Conservation (phyloP, 2,888 invertebrate genomes). For the Patella ulyssiponensis region DNA sequence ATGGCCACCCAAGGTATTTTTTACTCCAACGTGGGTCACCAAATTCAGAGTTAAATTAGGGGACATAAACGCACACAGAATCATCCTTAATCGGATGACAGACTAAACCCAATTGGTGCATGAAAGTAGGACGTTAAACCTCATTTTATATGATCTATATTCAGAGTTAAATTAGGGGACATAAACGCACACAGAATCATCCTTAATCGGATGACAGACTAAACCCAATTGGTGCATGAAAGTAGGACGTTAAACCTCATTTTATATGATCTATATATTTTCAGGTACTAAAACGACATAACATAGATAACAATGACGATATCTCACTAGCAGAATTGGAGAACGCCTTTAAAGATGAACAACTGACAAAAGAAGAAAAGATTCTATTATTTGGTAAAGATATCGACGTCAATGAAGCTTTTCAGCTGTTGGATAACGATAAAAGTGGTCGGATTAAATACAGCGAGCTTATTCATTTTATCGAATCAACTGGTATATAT, state of each 20-base stretch:
- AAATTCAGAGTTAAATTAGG: no score
- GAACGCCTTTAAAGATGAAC: constrained; percentile 48
- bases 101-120: no score
- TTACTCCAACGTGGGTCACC: no score
- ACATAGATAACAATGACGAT: constrained; percentile 43
- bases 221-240: no score
- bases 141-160: not conserved
- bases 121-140: no score
- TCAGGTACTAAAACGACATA: constrained; percentile 53
- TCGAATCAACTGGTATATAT: constrained; percentile 57
- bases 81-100: no score
- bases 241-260: not conserved
- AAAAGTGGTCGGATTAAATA: constrained; percentile 49
- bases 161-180: no score
- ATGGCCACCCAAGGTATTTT: no score
- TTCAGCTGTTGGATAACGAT: constrained; percentile 21
- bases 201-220: no score
- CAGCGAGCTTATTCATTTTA: constrained; percentile 56
- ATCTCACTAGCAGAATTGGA: constrained; percentile 45
- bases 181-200: no score
- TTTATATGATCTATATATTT: not conserved
- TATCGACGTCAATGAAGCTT: constrained; percentile 18
- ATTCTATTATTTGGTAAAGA: constrained; percentile 23
- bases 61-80: no score
- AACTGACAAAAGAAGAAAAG: constrained; percentile 7